Percentiles rank a stretch among this genome's conserved stretches.
phyloP scores from a whole-genome alignment of 2,888 invertebrate genomes.

The Invenusta paracnida region DNA sequence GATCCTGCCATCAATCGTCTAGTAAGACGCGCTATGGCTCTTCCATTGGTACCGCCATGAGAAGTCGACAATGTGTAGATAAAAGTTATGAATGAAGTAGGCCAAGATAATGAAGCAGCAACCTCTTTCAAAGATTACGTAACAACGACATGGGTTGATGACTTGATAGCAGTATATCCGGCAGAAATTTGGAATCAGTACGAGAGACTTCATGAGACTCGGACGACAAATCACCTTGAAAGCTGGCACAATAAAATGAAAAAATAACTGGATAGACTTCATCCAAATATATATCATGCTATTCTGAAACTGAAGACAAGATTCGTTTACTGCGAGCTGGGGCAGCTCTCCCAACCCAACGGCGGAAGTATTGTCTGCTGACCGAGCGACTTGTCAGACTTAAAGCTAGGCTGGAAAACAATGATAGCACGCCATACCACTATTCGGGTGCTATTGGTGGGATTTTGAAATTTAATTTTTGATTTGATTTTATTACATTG shows the following conservation, averaged over 20 bases:
- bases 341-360: too few relatives aligned
- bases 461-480: background rate
- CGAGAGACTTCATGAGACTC: conserved; percentile 8
- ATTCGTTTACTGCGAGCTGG: too few relatives aligned
- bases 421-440: too few relatives aligned
- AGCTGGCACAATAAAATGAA: conserved; percentile 22
- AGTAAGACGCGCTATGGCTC: background rate
- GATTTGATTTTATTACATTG: too few relatives aligned
- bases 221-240: conserved; percentile 11
- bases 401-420: too few relatives aligned
- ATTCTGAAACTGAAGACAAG: conserved; percentile 16
- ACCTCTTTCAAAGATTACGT: background rate
- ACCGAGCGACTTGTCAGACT: too few relatives aligned
- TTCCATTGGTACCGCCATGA: conserved; percentile 9
- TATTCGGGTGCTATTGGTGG: background rate
- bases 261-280: background rate
- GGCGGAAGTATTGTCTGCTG: too few relatives aligned
- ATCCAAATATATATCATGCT: conserved; percentile 9
- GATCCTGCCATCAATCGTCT: conserved; percentile 16
- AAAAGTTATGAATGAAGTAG: background rate
- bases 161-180: background rate
- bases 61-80: too few relatives aligned
- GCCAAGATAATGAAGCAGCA: background rate
- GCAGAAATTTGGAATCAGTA: background rate
- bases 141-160: conserved; percentile 7